A percentile compares a stretch with the other conserved stretches of the same genome.
Conservation (phyloP, 2,797 vertebrate genomes). For the Chelonia mydas region DNA sequence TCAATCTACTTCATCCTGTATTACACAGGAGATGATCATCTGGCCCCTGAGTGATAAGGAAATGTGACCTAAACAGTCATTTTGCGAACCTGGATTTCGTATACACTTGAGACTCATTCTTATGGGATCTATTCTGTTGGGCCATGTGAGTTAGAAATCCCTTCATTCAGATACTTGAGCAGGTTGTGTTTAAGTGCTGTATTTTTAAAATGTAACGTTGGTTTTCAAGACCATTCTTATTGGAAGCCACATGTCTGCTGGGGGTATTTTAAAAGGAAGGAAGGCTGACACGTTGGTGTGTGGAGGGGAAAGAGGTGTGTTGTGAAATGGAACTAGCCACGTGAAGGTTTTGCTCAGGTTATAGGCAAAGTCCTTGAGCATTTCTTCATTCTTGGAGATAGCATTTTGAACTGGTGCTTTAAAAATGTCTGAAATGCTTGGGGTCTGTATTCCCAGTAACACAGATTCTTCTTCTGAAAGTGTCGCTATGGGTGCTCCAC, state of each 20-base stretch:
- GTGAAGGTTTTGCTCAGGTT: neutral
- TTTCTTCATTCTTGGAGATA: neutral
- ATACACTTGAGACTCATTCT: neutral
- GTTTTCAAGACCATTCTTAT: neutral
- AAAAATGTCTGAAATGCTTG: neutral
- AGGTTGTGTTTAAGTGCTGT: neutral
- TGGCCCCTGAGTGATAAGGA: neutral
- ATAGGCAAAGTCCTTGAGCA: neutral
- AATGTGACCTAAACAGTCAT: neutral
- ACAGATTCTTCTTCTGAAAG: too few relatives aligned
- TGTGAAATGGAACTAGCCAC: neutral
- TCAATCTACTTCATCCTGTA: neutral
- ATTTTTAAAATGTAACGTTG: neutral
- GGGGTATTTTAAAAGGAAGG: neutral
- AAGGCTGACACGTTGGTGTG: neutral
- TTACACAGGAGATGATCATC: neutral
- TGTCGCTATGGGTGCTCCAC: too few relatives aligned
- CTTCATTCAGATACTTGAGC: neutral
- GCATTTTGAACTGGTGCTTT: neutral
- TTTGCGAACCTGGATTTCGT: neutral
- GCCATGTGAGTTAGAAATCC: neutral
- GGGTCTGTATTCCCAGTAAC: accelerated
- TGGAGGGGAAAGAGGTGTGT: neutral
- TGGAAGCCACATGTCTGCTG: neutral
- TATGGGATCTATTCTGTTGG: neutral